Percentiles rank a stretch among this genome's conserved stretches.
These are phyloP conservation scores for Perithous albicinctus DNA, from an alignment of 2,888 invertebrate genomes.

Conservation along the genomic window DNA sequence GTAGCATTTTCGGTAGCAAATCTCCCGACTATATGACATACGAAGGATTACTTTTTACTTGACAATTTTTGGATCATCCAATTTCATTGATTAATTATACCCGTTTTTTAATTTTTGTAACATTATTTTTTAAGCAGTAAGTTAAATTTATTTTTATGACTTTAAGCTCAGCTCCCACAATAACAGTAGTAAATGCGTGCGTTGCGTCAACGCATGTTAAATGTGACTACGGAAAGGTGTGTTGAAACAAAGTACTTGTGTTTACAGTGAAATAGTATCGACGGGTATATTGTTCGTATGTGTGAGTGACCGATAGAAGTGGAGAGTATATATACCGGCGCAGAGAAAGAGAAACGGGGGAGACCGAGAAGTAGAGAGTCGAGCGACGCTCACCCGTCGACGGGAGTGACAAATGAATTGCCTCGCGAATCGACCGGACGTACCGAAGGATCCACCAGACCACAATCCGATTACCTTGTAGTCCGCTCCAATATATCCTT, in stretches of 20 bases:
- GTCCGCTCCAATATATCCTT: slow-evolving; percentile 51
- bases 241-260: neutral
- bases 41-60: too few species aligned
- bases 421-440: slow-evolving; percentile 60
- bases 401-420: slow-evolving; percentile 68
- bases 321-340: slow-evolving; percentile 27
- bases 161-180: too few species aligned
- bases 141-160: too few species aligned
- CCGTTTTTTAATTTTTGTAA: too few species aligned
- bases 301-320: neutral
- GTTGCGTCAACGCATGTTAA: neutral
- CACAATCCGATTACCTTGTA: slow-evolving; percentile 68
- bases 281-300: neutral
- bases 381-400: slow-evolving; percentile 41
- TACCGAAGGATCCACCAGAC: slow-evolving; percentile 54
- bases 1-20: too few species aligned
- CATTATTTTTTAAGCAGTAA: too few species aligned
- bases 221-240: neutral
- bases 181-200: too few species aligned
- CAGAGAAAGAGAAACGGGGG: slow-evolving; percentile 23
- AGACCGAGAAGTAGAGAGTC: slow-evolving; percentile 26
- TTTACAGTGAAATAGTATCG: neutral
- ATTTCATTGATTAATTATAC: too few species aligned
- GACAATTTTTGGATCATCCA: too few species aligned
- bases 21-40: too few species aligned